Evolutionary conservation across 2,797 vertebrate genomes (phyloP).

Genomic region (Tolypeutes matacus): DNA sequence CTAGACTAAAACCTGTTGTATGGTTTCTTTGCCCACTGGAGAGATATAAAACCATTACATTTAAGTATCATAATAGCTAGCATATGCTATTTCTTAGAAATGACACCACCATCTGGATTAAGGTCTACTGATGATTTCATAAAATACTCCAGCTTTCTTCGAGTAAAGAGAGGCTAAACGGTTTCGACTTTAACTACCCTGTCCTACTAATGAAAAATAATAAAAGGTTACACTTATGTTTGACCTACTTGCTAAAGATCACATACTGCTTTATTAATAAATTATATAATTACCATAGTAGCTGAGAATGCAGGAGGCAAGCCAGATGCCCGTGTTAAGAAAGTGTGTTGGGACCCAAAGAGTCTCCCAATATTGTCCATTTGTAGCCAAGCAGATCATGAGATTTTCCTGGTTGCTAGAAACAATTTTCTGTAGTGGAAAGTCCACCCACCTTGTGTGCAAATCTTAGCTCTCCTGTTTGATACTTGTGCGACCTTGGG

Average conservation of each 20-base stretch:
- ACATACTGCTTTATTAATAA: constrained; percentile 80
- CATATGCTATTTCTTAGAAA: constrained; percentile 92
- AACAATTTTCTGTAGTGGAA: neutral
- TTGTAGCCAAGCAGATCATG: neutral
- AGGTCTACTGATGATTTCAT: constrained; percentile 90
- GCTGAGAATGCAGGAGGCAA: constrained; percentile 66
- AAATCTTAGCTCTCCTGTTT: neutral
- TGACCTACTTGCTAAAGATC: constrained; percentile 77
- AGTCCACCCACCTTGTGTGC: neutral
- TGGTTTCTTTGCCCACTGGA: constrained; percentile 88
- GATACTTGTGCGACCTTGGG: neutral
- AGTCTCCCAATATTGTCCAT: neutral
- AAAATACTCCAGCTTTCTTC: constrained; percentile 86
- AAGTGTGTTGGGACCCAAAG: neutral
- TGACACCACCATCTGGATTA: constrained; percentile 91
- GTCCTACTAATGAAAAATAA: constrained; percentile 81
- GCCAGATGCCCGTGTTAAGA: constrained; percentile 65
- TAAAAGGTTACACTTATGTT: constrained; percentile 74
- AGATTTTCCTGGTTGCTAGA: constrained; percentile 19
- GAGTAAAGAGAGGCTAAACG: constrained; percentile 72
- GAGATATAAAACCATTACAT: constrained; percentile 91
- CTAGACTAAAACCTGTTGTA: constrained; percentile 88
- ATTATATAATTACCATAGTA: constrained; percentile 74
- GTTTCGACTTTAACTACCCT: constrained; percentile 76
- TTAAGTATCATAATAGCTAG: constrained; percentile 91